phyloP scores from a whole-genome alignment of 2,797 vertebrate species.

The Scyliorhinus canicula region DNA sequence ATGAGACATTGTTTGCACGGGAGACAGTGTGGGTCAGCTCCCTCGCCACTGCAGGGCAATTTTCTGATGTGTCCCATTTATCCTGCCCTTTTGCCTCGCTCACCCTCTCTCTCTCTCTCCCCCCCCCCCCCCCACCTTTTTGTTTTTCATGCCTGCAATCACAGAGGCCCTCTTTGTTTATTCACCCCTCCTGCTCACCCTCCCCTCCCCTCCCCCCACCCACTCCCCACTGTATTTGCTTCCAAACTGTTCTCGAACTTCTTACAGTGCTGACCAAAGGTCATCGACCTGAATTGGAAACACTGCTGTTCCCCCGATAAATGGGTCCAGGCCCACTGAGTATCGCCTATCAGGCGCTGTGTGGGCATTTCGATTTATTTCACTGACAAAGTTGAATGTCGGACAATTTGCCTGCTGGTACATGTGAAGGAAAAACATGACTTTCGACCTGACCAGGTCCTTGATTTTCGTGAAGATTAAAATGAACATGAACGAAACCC shows the following conservation, averaged over 20 bases:
- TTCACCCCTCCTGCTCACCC: neutral
- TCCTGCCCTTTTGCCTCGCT: too few species aligned
- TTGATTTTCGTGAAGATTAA: neutral
- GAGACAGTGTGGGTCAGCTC: too few species aligned
- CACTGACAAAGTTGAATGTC: neutral
- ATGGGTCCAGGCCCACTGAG: neutral
- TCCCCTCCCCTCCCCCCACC: neutral
- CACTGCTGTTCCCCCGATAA: neutral
- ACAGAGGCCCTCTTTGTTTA: neutral
- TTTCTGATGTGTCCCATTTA: too few species aligned
- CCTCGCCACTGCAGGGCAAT: too few species aligned
- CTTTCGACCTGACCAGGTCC: neutral
- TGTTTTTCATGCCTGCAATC: neutral
- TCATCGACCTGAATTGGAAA: neutral
- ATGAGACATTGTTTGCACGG: too few species aligned
- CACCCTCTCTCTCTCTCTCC: too few species aligned
- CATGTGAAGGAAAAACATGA: too few species aligned
- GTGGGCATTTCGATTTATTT: neutral
- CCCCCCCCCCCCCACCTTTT: neutral
- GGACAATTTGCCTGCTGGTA: neutral
- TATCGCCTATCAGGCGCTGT: too few species aligned
- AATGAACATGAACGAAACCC: neutral
- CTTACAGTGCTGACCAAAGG: neutral
- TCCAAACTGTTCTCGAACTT: neutral
- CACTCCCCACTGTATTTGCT: neutral